Evolutionary conservation across 2,113 vertebrate species (phyloP).

Genomic region (Malurus alboscapulatus): DNA sequence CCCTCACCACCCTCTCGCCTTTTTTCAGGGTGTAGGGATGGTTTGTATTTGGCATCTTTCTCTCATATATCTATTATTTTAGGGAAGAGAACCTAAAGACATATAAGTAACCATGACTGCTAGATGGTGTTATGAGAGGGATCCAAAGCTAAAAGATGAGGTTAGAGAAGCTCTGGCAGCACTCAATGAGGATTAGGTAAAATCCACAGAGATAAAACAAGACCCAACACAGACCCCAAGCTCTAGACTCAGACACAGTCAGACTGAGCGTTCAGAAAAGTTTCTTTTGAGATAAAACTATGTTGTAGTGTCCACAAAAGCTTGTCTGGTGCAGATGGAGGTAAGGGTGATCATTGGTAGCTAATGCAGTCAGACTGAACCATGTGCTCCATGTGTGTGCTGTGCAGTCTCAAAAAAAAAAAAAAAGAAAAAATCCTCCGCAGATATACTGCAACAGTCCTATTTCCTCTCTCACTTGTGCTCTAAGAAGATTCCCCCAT

Average conservation of each 20-base stretch:
- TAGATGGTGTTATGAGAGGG: constrained; percentile 20
- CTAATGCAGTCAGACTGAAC: not conserved
- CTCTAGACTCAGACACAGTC: not conserved
- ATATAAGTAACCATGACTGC: constrained; percentile 1
- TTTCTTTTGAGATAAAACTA: constrained; percentile 6
- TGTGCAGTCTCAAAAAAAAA: not conserved
- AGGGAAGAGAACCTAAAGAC: not conserved
- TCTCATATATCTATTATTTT: constrained; percentile 4
- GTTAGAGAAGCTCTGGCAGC: constrained; percentile 29
- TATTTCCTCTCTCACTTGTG: not conserved
- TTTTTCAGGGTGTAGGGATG: not conserved
- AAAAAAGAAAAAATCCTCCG: not conserved
- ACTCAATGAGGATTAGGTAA: constrained; percentile 32
- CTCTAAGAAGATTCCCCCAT: not conserved
- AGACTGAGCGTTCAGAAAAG: not conserved
- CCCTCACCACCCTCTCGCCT: not conserved
- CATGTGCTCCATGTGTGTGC: not conserved
- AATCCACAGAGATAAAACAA: constrained; percentile 45
- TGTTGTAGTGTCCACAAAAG: constrained; percentile 1
- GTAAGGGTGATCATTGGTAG: not conserved
- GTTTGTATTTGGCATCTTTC: constrained; percentile 11
- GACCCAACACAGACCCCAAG: not conserved
- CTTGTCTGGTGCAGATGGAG: not conserved
- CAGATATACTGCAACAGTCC: not conserved
- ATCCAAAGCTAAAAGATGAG: constrained; percentile 35